Evolutionary conservation across 2,888 invertebrate species (phyloP).

Genomic region (Choreutis nemorana): DNA sequence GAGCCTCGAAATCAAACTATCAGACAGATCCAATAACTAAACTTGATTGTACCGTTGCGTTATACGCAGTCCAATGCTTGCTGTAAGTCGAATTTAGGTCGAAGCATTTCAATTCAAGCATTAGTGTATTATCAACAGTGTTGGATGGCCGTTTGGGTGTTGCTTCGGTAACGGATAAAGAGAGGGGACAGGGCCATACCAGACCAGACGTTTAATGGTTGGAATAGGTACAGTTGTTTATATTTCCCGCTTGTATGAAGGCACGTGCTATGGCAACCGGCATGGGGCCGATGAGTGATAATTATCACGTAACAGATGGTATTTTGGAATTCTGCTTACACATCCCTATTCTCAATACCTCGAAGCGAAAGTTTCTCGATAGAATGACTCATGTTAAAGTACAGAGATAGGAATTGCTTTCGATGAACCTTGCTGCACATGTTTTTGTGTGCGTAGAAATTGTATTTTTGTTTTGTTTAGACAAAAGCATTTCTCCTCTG

Average conservation of each 20-base stretch:
- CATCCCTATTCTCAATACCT: no score
- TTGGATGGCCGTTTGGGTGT: background rate
- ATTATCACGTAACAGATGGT: conserved; percentile 39
- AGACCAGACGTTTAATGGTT: conserved; percentile 19
- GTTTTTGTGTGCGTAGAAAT: no score
- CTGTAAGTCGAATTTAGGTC: conserved; percentile 13
- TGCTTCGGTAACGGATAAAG: conserved; percentile 9
- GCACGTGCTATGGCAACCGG: conserved; percentile 40
- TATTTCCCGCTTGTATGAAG: conserved; percentile 23
- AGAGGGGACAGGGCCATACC: conserved; percentile 28
- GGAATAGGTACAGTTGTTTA: conserved; percentile 36
- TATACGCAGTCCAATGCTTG: conserved; percentile 33
- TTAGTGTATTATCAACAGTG: background rate
- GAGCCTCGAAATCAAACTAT: conserved; percentile 47
- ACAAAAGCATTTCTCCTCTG: no score
- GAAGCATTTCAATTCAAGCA: background rate
- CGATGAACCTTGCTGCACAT: no score
- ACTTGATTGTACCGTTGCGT: conserved; percentile 12
- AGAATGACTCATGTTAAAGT: no score
- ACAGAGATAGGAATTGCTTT: no score
- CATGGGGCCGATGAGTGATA: conserved; percentile 29
- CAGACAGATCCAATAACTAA: conserved; percentile 27
- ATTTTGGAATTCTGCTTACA: no score
- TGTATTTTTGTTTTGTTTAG: no score
- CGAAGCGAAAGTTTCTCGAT: no score